Conservation (phyloP, 2,113 vertebrate species). For the Nerophis ophidion region DNA sequence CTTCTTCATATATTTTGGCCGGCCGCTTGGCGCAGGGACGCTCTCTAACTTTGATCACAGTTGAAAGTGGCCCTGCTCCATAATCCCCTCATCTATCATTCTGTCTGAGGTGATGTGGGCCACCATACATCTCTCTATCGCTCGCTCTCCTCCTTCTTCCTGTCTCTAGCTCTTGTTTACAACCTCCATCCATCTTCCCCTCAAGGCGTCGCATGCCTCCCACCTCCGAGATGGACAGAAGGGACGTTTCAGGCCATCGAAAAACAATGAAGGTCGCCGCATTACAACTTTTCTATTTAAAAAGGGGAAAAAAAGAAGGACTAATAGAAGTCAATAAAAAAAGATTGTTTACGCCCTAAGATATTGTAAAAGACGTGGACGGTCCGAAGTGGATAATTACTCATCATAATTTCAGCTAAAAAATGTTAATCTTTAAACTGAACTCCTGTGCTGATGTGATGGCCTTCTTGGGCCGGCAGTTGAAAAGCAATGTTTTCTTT, state of each 20-base stretch:
- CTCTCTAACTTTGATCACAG: conserved; percentile 56
- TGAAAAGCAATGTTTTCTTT: no score
- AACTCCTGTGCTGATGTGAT: not conserved
- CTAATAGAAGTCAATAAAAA: not conserved
- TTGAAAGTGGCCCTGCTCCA: conserved; percentile 52
- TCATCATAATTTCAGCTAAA: conserved; percentile 40
- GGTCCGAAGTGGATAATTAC: conserved; percentile 42
- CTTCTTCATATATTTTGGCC: conserved; percentile 32
- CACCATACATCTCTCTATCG: conserved; percentile 58
- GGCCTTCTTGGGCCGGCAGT: no score
- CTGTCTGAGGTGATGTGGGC: conserved; percentile 53
- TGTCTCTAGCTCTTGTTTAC: conserved; percentile 37
- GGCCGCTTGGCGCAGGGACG: conserved; percentile 30
- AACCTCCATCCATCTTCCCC: conserved; percentile 50
- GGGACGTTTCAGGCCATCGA: conserved; percentile 14
- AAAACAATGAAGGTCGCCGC: conserved; percentile 12
- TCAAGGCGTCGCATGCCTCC: conserved; percentile 27
- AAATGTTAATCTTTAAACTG: not conserved
- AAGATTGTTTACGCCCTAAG: conserved; percentile 7
- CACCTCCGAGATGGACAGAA: conserved; percentile 38
- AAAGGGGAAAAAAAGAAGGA: not conserved
- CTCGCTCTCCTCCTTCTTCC: conserved; percentile 30
- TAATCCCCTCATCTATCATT: conserved; percentile 68
- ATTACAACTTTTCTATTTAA: conserved; percentile 21
- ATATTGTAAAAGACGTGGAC: conserved; percentile 41